Evolutionary conservation across 1,140 invertebrate genomes (phyloP).

Genomic region (Ceratosolen solmsi): DNA sequence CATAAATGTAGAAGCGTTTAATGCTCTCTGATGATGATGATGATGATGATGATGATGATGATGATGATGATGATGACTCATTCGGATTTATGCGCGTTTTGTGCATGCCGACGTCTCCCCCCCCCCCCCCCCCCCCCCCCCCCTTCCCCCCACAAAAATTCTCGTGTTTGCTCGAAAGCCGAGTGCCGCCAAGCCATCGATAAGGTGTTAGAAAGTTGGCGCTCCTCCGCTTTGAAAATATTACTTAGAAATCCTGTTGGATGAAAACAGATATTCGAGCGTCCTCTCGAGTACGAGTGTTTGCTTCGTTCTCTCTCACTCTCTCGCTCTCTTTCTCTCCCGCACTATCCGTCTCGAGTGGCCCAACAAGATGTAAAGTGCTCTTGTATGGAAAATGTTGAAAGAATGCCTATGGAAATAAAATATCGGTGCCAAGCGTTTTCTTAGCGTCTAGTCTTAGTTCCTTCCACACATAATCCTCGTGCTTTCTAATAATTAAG

Average conservation of each 20-base stretch:
- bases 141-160: too few relatives aligned
- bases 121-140: too few relatives aligned
- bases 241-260: background rate
- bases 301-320: background rate
- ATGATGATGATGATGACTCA: background rate
- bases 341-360: too few relatives aligned
- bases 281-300: background rate
- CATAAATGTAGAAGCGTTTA: background rate
- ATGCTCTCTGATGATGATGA: background rate
- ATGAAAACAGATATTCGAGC: background rate
- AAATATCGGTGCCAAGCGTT: too few relatives aligned
- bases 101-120: background rate
- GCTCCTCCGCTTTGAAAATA: background rate
- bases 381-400: too few relatives aligned
- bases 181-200: background rate
- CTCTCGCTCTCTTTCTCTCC: too few relatives aligned
- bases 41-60: too few relatives aligned
- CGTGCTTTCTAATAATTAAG: too few relatives aligned
- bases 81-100: background rate
- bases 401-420: too few relatives aligned
- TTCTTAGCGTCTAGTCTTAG: too few relatives aligned
- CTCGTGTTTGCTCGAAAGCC: background rate
- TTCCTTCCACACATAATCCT: too few relatives aligned
- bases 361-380: background rate
- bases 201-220: background rate